phyloP scores from a whole-genome alignment of 2,797 vertebrate genomes.

The Pangasius mekongensis region DNA sequence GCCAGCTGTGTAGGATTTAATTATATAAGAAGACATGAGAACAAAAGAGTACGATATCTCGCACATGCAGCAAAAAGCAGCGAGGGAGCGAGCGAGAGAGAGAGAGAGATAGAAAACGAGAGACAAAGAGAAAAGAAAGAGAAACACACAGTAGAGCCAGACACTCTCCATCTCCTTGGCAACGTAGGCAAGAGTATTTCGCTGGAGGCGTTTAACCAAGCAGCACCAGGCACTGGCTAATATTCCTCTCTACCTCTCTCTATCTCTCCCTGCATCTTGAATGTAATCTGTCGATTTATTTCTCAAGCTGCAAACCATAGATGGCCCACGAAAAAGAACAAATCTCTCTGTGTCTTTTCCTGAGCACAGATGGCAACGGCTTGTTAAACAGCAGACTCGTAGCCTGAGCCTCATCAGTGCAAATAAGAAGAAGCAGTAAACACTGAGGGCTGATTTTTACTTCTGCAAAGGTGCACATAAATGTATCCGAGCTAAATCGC shows the following conservation, averaged over 20 bases:
- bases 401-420: not conserved
- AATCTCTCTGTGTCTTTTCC: not conserved
- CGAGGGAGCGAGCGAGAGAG: not conserved
- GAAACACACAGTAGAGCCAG: conserved; percentile 33
- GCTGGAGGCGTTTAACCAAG: conserved; percentile 46
- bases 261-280: not conserved
- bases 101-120: not conserved
- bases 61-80: conserved; percentile 25
- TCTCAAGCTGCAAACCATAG: conserved; percentile 10
- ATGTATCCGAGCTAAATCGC: not conserved
- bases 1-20: conserved; percentile 8
- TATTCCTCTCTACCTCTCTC: conserved; percentile 25
- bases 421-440: not conserved
- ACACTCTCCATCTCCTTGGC: conserved; percentile 52
- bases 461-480: conserved; percentile 2
- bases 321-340: not conserved
- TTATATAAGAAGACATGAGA: conserved; percentile 50
- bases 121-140: conserved; percentile 1
- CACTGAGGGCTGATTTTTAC: not conserved
- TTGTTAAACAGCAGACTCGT: not conserved
- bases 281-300: conserved; percentile 30
- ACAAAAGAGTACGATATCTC: conserved; percentile 20
- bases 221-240: conserved; percentile 45
- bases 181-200: conserved; percentile 50
- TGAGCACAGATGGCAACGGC: not conserved